Evolutionary conservation across 2,797 vertebrate genomes (phyloP).

Genomic region (Gephyroberyx darwinii): DNA sequence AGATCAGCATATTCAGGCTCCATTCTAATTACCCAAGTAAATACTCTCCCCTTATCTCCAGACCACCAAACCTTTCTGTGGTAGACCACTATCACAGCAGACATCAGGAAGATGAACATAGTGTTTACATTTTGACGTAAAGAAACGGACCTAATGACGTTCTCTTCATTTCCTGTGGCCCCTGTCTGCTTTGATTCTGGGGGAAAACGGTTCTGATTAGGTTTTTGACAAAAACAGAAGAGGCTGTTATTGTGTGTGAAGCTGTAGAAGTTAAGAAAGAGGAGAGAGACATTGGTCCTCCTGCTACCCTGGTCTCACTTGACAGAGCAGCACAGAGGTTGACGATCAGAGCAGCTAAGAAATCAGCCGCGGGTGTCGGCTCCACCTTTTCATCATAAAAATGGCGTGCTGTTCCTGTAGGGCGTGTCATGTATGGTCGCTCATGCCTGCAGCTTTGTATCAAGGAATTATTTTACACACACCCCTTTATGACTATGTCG

Average conservation of each 20-base stretch:
- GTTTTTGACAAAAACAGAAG: too few species aligned
- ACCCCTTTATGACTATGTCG: too few species aligned
- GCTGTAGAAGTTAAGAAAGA: not conserved
- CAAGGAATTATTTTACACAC: too few species aligned
- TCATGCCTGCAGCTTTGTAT: too few species aligned
- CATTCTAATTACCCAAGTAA: too few species aligned
- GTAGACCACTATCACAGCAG: not conserved
- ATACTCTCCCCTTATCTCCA: too few species aligned
- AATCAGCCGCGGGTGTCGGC: slow-evolving; percentile 5
- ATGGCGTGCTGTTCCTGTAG: not conserved
- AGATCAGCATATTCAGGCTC: too few species aligned
- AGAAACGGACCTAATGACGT: not conserved
- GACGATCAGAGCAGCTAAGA: not conserved
- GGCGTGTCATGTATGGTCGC: too few species aligned
- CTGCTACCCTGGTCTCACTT: not conserved
- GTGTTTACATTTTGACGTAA: slow-evolving; percentile 4
- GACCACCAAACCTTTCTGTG: too few species aligned
- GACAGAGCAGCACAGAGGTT: not conserved
- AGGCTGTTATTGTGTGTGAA: too few species aligned
- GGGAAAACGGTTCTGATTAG: too few species aligned
- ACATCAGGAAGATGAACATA: slow-evolving; percentile 5
- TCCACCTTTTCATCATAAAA: not conserved
- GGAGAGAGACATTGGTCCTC: not conserved
- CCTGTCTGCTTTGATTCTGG: slow-evolving; percentile 11
- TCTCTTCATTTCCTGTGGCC: not conserved